A percentile compares a stretch with the other conserved stretches of the same genome.
phyloP scores from a whole-genome alignment of 2,113 vertebrate genomes.

The Epinephelus lanceolatus region DNA sequence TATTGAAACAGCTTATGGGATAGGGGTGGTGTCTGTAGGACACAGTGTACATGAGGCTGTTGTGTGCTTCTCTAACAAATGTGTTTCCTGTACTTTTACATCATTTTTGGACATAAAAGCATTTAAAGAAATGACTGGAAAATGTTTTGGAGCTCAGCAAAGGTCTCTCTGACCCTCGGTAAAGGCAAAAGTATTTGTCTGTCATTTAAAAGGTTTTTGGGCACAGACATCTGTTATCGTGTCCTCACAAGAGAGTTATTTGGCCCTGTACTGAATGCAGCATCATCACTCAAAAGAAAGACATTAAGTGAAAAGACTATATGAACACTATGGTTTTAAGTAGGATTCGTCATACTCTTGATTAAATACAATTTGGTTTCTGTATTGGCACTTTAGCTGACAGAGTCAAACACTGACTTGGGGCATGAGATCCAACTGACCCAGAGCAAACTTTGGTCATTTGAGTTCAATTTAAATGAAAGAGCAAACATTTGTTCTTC shows the following conservation, averaged over 20 bases:
- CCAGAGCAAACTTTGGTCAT: too few species aligned
- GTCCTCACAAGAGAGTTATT: not conserved
- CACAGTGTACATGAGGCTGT: not conserved
- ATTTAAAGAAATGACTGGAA: not conserved
- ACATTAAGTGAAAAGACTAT: not conserved
- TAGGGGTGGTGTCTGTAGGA: slow-evolving; percentile 31
- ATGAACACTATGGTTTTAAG: not conserved
- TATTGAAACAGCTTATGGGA: not conserved
- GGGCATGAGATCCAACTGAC: not conserved
- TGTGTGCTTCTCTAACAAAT: slow-evolving; percentile 34
- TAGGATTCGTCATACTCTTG: not conserved
- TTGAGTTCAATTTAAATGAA: too few species aligned
- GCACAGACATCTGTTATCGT: not conserved
- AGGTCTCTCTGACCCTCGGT: not conserved
- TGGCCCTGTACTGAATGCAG: not conserved
- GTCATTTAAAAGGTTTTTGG: not conserved
- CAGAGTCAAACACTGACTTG: not conserved
- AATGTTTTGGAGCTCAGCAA: not conserved
- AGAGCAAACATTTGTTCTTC: too few species aligned
- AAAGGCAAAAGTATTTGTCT: slow-evolving; percentile 1
- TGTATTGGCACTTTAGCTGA: not conserved
- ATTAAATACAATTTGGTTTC: not conserved
- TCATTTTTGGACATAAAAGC: not conserved
- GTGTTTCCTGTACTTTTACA: not conserved
- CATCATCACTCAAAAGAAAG: not conserved